Evolutionary conservation across 2,888 invertebrate species (phyloP), one percentile per base, ranked within the genome.

Genomic region (Galeopsomyia nigrocyanea): DNA sequence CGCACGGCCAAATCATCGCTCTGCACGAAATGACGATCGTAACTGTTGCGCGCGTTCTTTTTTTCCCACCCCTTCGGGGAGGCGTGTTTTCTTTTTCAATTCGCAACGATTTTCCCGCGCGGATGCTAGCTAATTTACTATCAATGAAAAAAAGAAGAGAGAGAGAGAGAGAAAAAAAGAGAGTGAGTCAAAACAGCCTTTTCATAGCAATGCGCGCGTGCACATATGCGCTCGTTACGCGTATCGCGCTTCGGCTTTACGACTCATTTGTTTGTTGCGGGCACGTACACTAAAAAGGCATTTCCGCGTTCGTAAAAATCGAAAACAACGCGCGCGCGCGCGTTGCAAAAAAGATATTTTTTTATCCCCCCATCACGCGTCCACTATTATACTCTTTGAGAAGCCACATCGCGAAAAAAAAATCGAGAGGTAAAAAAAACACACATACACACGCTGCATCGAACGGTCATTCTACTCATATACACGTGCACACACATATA

Each of bases 271-370:
- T 50, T 62, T 71, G 39, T 67, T 56, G 61, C 65, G 61, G 51
- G 49, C 39, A 39, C 22, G 50, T 57, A 39, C 31, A 57, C 56
- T 71, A 67, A 67, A 67, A 71, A 57, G 57, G 66, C 67, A 67
- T 71, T 62, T 57, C 62, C n/a, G 21, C 67, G 67, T 57, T 67
- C 67, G 63, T 71, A 71, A 67, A 68, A 67, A 63, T 57, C 7
- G 17, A 26, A 67, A 39, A 67, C 6, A 17, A 39, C 16, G 46
- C 19, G 7, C n/a, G 39, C 39, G 58, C 22, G 66, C 22, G 53
- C 21, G 46, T 10, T 19, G 26, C 10, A 26, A 55, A 47, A 68
- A 61, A 53, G 64, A 72, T 60, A 72, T 63, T 60, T 60, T 39
- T 67, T 71, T 67, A 57, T 67, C 47, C 26, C 21, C 26, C 14